A percentile compares a stretch with the other conserved stretches of the same genome.
phyloP scores from a whole-genome alignment of 2,113 vertebrate species.

The Ursus arctos region DNA sequence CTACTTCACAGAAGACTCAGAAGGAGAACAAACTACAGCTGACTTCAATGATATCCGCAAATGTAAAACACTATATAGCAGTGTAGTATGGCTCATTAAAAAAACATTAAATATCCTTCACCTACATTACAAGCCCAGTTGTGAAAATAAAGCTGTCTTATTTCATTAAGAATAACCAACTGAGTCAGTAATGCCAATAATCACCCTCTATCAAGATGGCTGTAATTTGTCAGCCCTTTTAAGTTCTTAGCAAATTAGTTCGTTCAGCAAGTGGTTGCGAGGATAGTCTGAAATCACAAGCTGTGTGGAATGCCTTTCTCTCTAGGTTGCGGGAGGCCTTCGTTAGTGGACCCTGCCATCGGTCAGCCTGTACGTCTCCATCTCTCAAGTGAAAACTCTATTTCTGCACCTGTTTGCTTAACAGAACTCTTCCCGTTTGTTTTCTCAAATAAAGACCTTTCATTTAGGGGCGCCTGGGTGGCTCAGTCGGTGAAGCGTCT shows the following conservation, averaged over 20 bases:
- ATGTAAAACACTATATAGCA: constrained; percentile 31
- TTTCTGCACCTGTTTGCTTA: constrained; percentile 72
- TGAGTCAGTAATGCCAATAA: constrained; percentile 55
- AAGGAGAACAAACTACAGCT: constrained; percentile 43
- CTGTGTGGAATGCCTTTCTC: constrained; percentile 56
- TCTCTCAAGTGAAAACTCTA: constrained; percentile 59
- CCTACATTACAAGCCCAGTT: constrained; percentile 54
- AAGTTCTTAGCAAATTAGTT: constrained; percentile 69
- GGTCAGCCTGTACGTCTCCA: constrained; percentile 18
- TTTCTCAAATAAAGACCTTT: constrained; percentile 82
- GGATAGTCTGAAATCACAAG: constrained; percentile 65
- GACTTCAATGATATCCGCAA: constrained; percentile 45
- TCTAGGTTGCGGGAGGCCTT: constrained; percentile 63
- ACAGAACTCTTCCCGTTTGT: constrained; percentile 63
- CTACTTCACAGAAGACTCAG: not conserved
- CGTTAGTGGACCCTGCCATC: not conserved
- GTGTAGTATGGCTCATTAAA: constrained; percentile 53
- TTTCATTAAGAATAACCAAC: constrained; percentile 73
- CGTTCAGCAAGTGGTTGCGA: constrained; percentile 45
- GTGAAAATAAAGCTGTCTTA: constrained; percentile 73
- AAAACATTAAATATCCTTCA: constrained; percentile 64
- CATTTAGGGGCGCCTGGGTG: constrained; percentile 52
- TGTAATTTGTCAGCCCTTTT: constrained; percentile 67
- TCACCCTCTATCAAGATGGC: constrained; percentile 63
- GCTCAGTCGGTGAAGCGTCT: not conserved